Conservation (phyloP, 35 echinoderm and acorn worm species). For the Stichopus chloronotus region DNA sequence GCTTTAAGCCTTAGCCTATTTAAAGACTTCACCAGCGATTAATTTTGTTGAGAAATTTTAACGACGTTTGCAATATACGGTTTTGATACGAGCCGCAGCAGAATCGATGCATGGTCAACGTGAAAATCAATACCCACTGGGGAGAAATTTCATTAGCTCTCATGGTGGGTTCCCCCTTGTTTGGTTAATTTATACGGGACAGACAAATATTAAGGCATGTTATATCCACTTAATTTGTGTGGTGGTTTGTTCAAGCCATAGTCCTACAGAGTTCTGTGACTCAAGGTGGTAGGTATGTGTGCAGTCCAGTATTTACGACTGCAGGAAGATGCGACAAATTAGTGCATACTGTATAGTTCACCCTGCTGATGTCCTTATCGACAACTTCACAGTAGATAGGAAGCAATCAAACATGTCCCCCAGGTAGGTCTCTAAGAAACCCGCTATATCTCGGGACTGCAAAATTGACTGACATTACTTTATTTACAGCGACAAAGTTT, state of each 20-base stretch:
- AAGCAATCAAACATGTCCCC: too few species aligned
- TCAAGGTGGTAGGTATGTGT: too few species aligned
- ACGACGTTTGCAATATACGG: not conserved
- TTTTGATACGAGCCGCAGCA: not conserved
- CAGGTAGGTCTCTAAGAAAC: too few species aligned
- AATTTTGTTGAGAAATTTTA: not conserved
- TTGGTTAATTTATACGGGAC: not conserved
- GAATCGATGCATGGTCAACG: not conserved
- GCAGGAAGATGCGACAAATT: too few species aligned
- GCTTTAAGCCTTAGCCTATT: not conserved
- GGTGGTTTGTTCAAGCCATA: not conserved
- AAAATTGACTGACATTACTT: too few species aligned
- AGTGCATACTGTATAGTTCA: too few species aligned
- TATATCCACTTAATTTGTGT: not conserved
- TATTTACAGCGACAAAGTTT: too few species aligned
- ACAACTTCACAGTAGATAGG: too few species aligned
- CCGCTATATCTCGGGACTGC: too few species aligned
- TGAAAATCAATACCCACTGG: not conserved
- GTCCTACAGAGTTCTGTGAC: too few species aligned
- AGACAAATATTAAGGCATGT: not conserved
- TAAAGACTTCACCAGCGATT: not conserved
- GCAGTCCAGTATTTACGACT: too few species aligned
- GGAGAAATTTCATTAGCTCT: not conserved
- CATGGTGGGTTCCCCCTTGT: not conserved
- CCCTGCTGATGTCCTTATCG: too few species aligned